phyloP scores from a whole-genome alignment of 2,113 vertebrate species.

The Sciurus niger region DNA sequence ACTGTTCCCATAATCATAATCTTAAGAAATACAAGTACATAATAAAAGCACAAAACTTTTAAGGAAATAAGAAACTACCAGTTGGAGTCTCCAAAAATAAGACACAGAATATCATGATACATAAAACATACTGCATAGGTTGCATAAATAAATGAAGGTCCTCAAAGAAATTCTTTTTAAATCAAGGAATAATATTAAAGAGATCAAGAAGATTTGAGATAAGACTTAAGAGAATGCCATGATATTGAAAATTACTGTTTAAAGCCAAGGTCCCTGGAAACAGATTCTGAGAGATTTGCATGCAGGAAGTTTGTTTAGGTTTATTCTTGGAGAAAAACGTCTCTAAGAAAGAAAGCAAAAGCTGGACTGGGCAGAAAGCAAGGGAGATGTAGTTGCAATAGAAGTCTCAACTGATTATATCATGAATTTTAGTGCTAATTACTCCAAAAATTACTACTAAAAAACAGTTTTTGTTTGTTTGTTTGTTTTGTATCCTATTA shows the following conservation, averaged over 20 bases:
- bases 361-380: neutral
- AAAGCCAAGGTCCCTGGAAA: neutral
- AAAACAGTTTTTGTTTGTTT: neutral
- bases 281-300: neutral
- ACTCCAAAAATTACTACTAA: neutral
- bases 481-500: neutral
- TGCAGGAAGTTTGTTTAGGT: neutral
- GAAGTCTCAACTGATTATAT: neutral
- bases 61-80: neutral
- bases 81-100: neutral
- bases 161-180: neutral
- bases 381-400: neutral
- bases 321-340: neutral
- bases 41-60: neutral
- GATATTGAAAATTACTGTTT: constrained; percentile 7
- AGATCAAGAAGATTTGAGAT: neutral
- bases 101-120: neutral
- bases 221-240: neutral
- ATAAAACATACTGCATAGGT: neutral
- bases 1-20: neutral
- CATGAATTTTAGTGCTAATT: neutral
- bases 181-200: neutral
- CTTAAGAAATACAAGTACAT: neutral
- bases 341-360: neutral
- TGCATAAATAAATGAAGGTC: neutral